These are phyloP conservation scores for Mesorhabditis spiculigera DNA, from an alignment of 2,888 invertebrate species.

Conservation along the genomic window DNA sequence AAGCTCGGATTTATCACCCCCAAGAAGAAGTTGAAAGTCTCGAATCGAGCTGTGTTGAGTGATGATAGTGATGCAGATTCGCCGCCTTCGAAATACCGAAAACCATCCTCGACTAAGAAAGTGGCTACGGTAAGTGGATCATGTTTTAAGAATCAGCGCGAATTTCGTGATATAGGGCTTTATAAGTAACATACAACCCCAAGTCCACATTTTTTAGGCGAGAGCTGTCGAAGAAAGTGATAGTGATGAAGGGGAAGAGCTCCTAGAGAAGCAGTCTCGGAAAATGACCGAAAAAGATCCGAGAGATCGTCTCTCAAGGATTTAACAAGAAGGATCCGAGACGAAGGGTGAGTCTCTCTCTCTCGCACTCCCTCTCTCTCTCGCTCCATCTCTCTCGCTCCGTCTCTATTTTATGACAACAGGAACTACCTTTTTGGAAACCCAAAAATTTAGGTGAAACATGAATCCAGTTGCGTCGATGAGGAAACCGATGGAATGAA, in stretches of 20 bases:
- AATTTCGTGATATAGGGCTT: background rate
- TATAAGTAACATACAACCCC: background rate
- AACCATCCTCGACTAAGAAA: background rate
- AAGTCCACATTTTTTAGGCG: background rate
- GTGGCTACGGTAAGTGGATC: background rate
- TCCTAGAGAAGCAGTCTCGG: background rate
- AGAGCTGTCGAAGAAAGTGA: background rate
- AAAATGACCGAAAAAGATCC: slow-evolving; percentile 3
- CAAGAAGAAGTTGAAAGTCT: slow-evolving; percentile 3
- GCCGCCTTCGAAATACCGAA: slow-evolving; percentile 3
- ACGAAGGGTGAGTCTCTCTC: background rate
- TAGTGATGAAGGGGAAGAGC: slow-evolving; percentile 4
- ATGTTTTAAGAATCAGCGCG: background rate
- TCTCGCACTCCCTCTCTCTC: no score
- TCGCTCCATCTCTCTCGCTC: no score
- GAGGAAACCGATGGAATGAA: slow-evolving; percentile 1
- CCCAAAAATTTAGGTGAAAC: background rate
- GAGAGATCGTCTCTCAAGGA: background rate
- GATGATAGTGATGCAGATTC: background rate
- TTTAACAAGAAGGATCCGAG: background rate
- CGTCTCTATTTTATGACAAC: no score
- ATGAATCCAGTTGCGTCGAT: background rate
- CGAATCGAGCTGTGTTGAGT: background rate
- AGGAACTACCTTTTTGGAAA: background rate
- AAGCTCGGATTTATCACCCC: background rate